Percentiles rank a stretch among this genome's conserved stretches.
Evolutionary conservation across 2,113 vertebrate species (phyloP).

Genomic region (Lepus americanus): DNA sequence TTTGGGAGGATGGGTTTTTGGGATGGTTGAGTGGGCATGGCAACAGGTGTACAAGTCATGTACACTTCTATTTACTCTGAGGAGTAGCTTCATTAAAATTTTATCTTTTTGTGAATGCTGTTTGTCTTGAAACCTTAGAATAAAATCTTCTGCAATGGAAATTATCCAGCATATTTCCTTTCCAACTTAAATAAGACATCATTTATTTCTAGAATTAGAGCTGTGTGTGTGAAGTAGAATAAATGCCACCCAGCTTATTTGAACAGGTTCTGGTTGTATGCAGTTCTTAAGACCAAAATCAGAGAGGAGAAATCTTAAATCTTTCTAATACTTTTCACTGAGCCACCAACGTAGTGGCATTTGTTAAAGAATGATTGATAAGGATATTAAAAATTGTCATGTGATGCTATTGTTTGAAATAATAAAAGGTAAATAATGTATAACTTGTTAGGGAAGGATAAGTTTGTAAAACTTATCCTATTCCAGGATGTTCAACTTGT

Average conservation of each 20-base stretch:
- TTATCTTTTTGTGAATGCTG: slow-evolving; percentile 20
- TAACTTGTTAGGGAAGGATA: neutral
- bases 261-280: slow-evolving; percentile 67
- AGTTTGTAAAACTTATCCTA: neutral
- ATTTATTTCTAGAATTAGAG: slow-evolving; percentile 72
- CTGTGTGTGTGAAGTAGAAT: slow-evolving; percentile 70
- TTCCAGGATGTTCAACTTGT: neutral
- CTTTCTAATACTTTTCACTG: slow-evolving; percentile 78
- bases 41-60: too few relatives aligned
- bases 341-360: slow-evolving; percentile 69
- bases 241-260: slow-evolving; percentile 73
- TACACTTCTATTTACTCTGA: neutral
- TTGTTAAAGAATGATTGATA: slow-evolving; percentile 80
- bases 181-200: slow-evolving; percentile 56
- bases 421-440: slow-evolving; percentile 67
- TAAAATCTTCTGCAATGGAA: slow-evolving; percentile 62
- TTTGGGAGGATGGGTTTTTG: neutral
- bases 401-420: slow-evolving; percentile 75
- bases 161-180: slow-evolving; percentile 36
- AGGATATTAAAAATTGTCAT: slow-evolving; percentile 76
- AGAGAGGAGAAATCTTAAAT: slow-evolving; percentile 77
- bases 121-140: slow-evolving; percentile 54
- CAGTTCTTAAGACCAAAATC: slow-evolving; percentile 74
- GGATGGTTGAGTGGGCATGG: too few relatives aligned
- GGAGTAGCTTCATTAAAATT: slow-evolving; percentile 42